These are phyloP conservation scores for Panurus biarmicus DNA, from an alignment of 2,113 vertebrate genomes.

Conservation along the genomic window DNA sequence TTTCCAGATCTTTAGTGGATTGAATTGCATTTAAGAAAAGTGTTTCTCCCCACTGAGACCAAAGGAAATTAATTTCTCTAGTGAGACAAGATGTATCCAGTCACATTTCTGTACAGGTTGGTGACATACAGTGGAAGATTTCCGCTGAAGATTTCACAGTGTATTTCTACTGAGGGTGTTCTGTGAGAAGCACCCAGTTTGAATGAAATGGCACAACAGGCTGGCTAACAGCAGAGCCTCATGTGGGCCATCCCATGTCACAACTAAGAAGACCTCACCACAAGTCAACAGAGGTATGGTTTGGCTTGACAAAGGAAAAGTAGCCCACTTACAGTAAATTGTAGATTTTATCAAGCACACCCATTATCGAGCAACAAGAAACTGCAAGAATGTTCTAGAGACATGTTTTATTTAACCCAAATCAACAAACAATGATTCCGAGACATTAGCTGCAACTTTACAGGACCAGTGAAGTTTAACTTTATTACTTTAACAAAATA, in stretches of 20 bases:
- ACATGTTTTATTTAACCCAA: neutral
- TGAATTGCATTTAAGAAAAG: neutral
- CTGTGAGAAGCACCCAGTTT: neutral
- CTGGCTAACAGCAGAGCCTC: neutral
- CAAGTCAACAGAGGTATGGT: neutral
- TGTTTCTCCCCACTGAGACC: neutral
- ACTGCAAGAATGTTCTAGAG: neutral
- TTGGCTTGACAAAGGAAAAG: neutral
- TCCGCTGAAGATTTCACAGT: neutral
- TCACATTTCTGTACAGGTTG: neutral
- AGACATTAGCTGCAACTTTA: neutral
- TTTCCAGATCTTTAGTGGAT: neutral
- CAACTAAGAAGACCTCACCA: neutral
- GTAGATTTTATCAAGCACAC: neutral
- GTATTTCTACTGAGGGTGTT: neutral
- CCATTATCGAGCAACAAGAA: neutral
- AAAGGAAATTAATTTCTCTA: neutral
- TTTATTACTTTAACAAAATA: neutral
- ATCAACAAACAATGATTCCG: neutral
- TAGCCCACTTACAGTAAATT: neutral
- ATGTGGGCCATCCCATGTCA: accelerated
- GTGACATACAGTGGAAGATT: accelerated
- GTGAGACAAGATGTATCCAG: neutral
- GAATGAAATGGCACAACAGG: neutral
- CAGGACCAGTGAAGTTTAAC: neutral